Percentiles rank a stretch among this genome's conserved stretches.
Conservation (phyloP, 2,797 vertebrate genomes). For the Labeo calbasu region DNA sequence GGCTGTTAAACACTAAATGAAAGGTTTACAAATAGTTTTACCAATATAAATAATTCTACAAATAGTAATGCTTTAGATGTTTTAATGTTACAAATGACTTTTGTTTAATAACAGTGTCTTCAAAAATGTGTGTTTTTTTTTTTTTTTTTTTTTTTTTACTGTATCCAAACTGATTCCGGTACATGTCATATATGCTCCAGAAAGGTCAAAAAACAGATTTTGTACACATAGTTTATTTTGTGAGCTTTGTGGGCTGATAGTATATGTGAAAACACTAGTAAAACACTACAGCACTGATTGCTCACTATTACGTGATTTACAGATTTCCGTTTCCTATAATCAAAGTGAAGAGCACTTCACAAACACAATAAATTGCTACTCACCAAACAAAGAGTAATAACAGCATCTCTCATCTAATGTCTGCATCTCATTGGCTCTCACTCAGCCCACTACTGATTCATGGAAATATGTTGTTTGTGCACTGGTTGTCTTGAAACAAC, state of each 20-base stretch:
- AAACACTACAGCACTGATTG: slow-evolving; percentile 46
- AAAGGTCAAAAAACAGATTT: background rate
- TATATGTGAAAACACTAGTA: background rate
- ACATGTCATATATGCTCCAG: background rate
- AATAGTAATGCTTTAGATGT: background rate
- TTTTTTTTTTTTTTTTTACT: background rate
- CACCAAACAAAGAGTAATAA: slow-evolving; percentile 15
- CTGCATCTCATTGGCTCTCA: background rate
- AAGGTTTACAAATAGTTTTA: too few relatives aligned
- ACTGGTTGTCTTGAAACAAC: background rate
- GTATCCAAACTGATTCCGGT: background rate
- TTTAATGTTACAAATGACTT: background rate
- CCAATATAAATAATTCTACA: background rate
- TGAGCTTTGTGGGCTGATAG: background rate
- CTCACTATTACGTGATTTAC: slow-evolving; percentile 12
- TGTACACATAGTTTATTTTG: background rate
- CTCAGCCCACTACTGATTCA: slow-evolving; percentile 4
- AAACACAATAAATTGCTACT: slow-evolving; percentile 9
- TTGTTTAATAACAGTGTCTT: background rate
- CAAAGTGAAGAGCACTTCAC: slow-evolving; percentile 45
- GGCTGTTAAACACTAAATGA: background rate
- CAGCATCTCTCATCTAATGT: background rate
- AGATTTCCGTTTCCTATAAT: slow-evolving; percentile 32
- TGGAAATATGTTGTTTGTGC: background rate
- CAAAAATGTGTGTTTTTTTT: background rate